Evolutionary conservation across 2,113 vertebrate species (phyloP), one percentile per base, ranked within the genome.

Genomic region (Platichthys stellatus): DNA sequence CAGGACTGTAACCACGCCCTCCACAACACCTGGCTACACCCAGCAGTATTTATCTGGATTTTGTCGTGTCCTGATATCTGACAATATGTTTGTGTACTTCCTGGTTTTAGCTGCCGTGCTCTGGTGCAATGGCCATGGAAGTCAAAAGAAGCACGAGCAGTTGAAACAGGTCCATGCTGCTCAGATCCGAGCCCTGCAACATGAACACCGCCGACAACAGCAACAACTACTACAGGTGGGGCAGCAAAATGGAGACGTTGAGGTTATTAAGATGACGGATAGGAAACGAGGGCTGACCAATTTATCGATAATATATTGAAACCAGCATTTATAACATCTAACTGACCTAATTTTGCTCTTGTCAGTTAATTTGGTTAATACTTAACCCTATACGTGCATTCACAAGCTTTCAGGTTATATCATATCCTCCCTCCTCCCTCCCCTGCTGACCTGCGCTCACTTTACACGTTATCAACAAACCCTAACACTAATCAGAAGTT

Each of bases 211-310:
- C 62, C 86, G 70, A 69, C 90, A 89, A 56, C 89, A 93, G 65
- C 81, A 91, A 23, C 85, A 92, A 49, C 73, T 93, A 0, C 70
- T 94, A 38, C 92, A 94, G 92, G 94, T 94, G 59, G 82, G 86
- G 78, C 21, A 1, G 14, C 5, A 2, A 11, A 26, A 26, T 0
- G 2, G 12, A 31, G 45, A 20, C 23, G 13, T 26, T 35, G 15
- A 24, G 45, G 9, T 43, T 47, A 28, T 58, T 24, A 24, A 23
- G 13, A 53, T 58, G 6, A 56, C 20, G 53, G 24, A 62, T 24
- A 9, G 17, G 20, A 53, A 38, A 20, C 24, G 1, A 62, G 11
- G 12, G 40, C 10, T 43, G 40, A 3, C 11, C 38, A 40, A 11
- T 40, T 40, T 12, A 40, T 11, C 11, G 38, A 40, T 10, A 12